Evolutionary conservation across 2,888 invertebrate species (phyloP), one percentile per base, ranked within the genome.

Genomic region (Dioctria linearis): DNA sequence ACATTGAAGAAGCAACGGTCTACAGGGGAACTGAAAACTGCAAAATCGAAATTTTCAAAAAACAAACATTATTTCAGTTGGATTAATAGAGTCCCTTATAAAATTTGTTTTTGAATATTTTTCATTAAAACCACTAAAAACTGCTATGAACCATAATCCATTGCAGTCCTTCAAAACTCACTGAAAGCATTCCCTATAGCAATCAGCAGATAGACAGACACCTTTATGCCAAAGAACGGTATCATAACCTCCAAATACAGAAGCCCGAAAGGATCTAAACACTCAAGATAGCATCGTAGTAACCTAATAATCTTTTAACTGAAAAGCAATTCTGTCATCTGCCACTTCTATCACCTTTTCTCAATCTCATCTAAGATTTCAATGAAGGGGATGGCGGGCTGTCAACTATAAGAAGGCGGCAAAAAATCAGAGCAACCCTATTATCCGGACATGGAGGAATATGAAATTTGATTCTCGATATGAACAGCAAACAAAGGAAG

Each of bases 261-360:
- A 8, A 11, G 54, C n/a, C 8, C 54, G 54, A n/a, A 54, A 54
- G 54, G 54, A 54, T 54, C 54, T 54, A 63, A 63, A 63, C 39
- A 61, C 76, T 63, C 76, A 11, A 76, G 76, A 76, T 76, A 76
- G 49, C 63, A 76, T 76, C 61, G 37, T n/a, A 76, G 76, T 76
- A 76, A 76, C 76, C 51, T 76, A 76, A 76, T 76, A 63, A 76
- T 76, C 76, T 76, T 63, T 63, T 76, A 76, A 76, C 61, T 76
- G 76, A 49, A 43, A 25, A 63, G 37, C 43, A 49, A 63, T 76
- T 76, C 57, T 63, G 76, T 76, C 76, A 76, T 76, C 76, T 76
- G 76, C 76, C 76, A 76, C 49, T 40, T 76, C 49, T 43, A 46
- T 46, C 63, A 61, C 49, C 63, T 76, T 61, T 76, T 25, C 63